Evolutionary conservation across 2,797 vertebrate species (phyloP).

Genomic region (Staurois parvus): DNA sequence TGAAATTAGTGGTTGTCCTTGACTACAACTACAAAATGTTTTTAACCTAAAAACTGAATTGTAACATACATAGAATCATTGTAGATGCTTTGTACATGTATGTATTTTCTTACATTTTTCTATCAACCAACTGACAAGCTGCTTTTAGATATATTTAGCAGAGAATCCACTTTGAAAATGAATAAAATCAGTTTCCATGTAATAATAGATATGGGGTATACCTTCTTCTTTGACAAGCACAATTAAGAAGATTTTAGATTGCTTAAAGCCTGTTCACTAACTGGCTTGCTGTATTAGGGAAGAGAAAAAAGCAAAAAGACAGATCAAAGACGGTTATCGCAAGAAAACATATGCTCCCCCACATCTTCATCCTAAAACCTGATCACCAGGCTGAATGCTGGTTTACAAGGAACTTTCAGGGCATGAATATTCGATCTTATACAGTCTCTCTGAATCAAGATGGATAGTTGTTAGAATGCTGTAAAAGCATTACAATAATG

Average conservation of each 20-base stretch:
- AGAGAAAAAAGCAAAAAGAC: constrained; percentile 15
- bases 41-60: constrained; percentile 40
- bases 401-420: constrained; percentile 18
- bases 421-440: constrained; percentile 9
- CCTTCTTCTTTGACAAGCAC: constrained; percentile 39
- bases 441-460: background rate
- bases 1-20: constrained; percentile 44
- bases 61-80: constrained; percentile 36
- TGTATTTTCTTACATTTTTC: constrained; percentile 38
- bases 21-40: constrained; percentile 45
- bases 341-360: constrained; percentile 54
- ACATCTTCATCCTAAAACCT: constrained; percentile 53
- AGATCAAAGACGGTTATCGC: constrained; percentile 49
- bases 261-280: constrained; percentile 50
- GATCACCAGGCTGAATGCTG: constrained; percentile 27
- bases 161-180: constrained; percentile 40
- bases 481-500: background rate
- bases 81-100: constrained; percentile 6
- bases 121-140: constrained; percentile 40
- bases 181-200: constrained; percentile 37
- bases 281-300: constrained; percentile 40
- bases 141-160: constrained; percentile 44
- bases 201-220: constrained; percentile 28
- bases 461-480: background rate
- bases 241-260: constrained; percentile 48